Conservation (phyloP, 2,797 vertebrate species). For the Sebastes taczanowskii region DNA sequence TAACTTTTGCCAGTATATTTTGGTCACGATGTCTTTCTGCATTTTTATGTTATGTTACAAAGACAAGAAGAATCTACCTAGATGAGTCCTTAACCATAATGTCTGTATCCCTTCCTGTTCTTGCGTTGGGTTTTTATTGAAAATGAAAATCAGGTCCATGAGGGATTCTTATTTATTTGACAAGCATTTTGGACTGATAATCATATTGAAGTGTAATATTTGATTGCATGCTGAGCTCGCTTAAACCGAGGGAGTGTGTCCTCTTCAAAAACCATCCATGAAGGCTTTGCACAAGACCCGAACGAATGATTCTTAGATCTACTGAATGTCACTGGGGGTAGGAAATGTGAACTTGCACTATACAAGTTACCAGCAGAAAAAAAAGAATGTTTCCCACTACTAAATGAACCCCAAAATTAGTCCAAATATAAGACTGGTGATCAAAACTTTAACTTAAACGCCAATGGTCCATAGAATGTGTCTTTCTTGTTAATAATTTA, state of each 20-base stretch:
- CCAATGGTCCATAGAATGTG: constrained; percentile 66
- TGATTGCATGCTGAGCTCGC: constrained; percentile 65
- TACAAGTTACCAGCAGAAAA: constrained; percentile 70
- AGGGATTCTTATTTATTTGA: constrained; percentile 84
- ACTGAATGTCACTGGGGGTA: constrained; percentile 65
- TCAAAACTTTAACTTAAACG: constrained; percentile 48
- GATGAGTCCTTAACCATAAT: constrained; percentile 68
- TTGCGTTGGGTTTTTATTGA: constrained; percentile 72
- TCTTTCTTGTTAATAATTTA: constrained; percentile 70
- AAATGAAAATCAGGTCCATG: constrained; percentile 73
- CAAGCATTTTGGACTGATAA: constrained; percentile 78
- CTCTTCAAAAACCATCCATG: constrained; percentile 53
- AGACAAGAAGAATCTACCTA: constrained; percentile 84
- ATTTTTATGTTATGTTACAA: constrained; percentile 65
- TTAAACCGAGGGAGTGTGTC: constrained; percentile 45
- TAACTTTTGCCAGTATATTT: constrained; percentile 75
- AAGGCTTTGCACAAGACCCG: constrained; percentile 79
- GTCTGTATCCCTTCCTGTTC: constrained; percentile 65
- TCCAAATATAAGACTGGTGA: constrained; percentile 50
- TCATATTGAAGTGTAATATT: constrained; percentile 72
- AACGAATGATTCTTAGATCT: constrained; percentile 61
- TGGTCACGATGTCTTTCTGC: constrained; percentile 69
- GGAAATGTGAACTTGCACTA: constrained; percentile 80
- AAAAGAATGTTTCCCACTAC: constrained; percentile 31
- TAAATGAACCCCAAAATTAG: constrained; percentile 38